Conservation (phyloP, 2,113 vertebrate species). For the Sinosuthora webbiana region DNA sequence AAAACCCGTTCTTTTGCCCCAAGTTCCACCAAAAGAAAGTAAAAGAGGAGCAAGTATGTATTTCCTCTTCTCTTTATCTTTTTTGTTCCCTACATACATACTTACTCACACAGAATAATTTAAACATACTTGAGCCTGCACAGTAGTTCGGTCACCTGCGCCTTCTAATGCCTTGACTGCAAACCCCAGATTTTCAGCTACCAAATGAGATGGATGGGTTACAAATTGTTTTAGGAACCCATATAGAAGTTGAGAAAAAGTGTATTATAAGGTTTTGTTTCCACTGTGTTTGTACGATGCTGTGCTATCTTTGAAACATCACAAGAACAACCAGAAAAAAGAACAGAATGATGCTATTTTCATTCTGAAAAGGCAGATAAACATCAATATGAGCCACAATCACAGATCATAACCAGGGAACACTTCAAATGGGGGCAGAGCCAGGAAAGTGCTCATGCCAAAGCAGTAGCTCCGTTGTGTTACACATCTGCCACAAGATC, state of each 20-base stretch:
- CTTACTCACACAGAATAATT: background rate
- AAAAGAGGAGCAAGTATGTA: background rate
- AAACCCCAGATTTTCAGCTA: background rate
- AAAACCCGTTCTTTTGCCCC: background rate
- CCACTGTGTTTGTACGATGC: background rate
- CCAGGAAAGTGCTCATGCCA: background rate
- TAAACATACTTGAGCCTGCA: background rate
- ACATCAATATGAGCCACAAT: background rate
- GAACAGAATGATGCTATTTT: background rate
- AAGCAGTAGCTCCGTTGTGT: background rate
- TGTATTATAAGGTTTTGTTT: background rate
- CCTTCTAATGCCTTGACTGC: background rate
- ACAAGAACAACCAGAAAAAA: background rate
- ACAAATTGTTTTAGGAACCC: background rate
- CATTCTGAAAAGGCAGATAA: background rate
- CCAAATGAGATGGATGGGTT: background rate
- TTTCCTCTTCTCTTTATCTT: background rate
- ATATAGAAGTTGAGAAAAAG: background rate
- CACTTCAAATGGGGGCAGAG: background rate
- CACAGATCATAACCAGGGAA: background rate
- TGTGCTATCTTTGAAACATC: background rate
- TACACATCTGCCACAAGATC: background rate
- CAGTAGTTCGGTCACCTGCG: background rate
- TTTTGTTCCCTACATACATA: background rate
- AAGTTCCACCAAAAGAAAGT: background rate